Evolutionary conservation across 2,113 vertebrate species (phyloP).

Genomic region (Dinomys branickii): DNA sequence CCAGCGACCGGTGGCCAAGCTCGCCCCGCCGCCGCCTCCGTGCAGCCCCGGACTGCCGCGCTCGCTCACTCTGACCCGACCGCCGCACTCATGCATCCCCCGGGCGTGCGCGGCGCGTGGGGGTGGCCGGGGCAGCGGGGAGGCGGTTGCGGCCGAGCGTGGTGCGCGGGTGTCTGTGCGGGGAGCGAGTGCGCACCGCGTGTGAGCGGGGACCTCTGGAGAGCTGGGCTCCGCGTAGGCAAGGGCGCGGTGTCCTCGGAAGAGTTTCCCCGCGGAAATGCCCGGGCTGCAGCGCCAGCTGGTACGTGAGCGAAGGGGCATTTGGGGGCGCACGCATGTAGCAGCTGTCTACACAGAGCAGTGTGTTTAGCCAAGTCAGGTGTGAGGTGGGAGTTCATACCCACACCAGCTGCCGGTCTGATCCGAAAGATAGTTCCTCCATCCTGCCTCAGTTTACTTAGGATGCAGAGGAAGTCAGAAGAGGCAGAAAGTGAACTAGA

Average conservation of each 20-base stretch:
- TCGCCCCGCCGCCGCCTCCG: constrained; percentile 30
- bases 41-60: constrained; percentile 13
- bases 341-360: background rate
- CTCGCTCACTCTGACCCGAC: background rate
- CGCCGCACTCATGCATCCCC: background rate
- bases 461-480: background rate
- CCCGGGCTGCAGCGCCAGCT: background rate
- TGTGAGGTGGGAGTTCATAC: background rate
- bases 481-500: background rate
- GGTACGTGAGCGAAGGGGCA: constrained; percentile 24
- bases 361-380: background rate
- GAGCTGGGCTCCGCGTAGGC: background rate
- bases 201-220: constrained; percentile 45
- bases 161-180: constrained; percentile 47
- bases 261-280: constrained; percentile 33
- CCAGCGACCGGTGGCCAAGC: background rate
- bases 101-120: background rate
- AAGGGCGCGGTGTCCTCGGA: constrained; percentile 49
- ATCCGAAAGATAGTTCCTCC: background rate
- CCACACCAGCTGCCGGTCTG: background rate
- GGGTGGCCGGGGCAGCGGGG: constrained; percentile 46
- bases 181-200: constrained; percentile 62
- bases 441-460: constrained; percentile 54
- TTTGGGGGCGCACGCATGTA: background rate
- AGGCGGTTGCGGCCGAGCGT: constrained; percentile 30